phyloP scores from a whole-genome alignment of 2,797 vertebrate species.

The Harpagifer antarcticus region DNA sequence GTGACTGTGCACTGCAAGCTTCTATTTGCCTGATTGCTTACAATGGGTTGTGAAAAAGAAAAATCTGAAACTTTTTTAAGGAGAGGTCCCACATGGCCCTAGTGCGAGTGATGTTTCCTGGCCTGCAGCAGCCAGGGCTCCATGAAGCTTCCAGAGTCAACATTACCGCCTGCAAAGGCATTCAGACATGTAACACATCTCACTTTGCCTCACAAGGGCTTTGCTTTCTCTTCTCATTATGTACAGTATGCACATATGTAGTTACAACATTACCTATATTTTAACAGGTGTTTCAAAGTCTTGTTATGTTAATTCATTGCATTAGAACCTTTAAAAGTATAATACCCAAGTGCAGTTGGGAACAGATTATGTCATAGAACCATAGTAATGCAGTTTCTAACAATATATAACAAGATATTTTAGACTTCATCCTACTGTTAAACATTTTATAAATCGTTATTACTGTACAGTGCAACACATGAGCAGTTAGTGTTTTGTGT shows the following conservation, averaged over 20 bases:
- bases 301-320: constrained; percentile 37
- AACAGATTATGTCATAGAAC: constrained; percentile 40
- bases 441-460: background rate
- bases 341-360: constrained; percentile 53
- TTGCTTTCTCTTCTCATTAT: constrained; percentile 59
- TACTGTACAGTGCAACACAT: background rate
- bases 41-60: constrained; percentile 83
- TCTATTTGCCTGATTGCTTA: constrained; percentile 88
- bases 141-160: constrained; percentile 80
- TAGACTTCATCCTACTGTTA: constrained; percentile 1
- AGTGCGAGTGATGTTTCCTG: constrained; percentile 88
- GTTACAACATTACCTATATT: constrained; percentile 34
- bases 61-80: constrained; percentile 78
- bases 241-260: constrained; percentile 49
- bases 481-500: background rate
- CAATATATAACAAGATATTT: constrained; percentile 20
- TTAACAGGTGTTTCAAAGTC: constrained; percentile 47
- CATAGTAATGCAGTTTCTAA: constrained; percentile 24
- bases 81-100: constrained; percentile 87
- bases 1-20: constrained; percentile 78
- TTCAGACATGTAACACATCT: constrained; percentile 62
- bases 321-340: constrained; percentile 42
- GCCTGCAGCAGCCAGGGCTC: constrained; percentile 71
- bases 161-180: constrained; percentile 81
- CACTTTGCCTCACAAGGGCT: constrained; percentile 34